Evolutionary conservation across 2,797 vertebrate genomes (phyloP).

Genomic region (Gallinago solitaria): DNA sequence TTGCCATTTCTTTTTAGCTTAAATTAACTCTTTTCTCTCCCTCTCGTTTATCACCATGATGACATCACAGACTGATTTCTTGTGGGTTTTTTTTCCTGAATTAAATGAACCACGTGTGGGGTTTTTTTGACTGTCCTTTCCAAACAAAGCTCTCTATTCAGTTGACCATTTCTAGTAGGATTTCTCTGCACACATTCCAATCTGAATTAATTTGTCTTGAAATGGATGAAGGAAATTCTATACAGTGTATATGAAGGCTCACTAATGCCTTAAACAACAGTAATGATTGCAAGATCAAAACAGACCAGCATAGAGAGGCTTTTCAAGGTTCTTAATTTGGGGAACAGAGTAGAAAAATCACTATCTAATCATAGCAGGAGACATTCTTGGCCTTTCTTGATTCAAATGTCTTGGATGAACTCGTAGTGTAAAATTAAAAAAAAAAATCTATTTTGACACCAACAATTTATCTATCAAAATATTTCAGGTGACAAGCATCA

Average conservation of each 20-base stretch:
- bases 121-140: not conserved
- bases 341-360: not conserved
- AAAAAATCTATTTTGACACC: not conserved
- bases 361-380: not conserved
- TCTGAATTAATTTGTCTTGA: not conserved
- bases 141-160: not conserved
- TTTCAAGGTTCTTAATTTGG: not conserved
- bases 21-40: not conserved
- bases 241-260: not conserved
- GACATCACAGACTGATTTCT: not conserved
- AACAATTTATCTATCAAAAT: not conserved
- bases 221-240: not conserved
- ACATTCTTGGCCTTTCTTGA: not conserved
- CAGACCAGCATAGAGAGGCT: not conserved
- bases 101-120: not conserved
- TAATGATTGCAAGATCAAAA: not conserved
- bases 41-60: not conserved
- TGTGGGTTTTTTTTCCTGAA: not conserved
- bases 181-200: not conserved
- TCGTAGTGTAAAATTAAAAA: not conserved
- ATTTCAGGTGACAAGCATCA: not conserved
- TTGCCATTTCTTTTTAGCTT: not conserved
- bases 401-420: not conserved
- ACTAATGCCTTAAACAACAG: not conserved
- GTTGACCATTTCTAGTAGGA: not conserved